Base-by-base conservation (phyloP, 2,113 vertebrate genomes). In the Ammodytes marinus region DNA sequence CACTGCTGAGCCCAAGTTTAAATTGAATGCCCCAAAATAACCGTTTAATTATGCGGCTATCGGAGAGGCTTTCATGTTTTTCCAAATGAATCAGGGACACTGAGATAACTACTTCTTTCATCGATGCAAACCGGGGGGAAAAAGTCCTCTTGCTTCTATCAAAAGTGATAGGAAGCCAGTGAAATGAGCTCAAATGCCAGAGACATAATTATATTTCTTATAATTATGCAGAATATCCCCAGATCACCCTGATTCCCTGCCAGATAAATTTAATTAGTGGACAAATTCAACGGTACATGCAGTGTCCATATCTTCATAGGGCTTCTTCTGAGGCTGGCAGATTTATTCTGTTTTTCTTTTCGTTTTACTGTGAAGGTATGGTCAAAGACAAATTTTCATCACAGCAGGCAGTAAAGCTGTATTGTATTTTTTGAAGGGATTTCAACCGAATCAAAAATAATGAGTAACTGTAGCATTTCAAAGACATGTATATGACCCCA, bases 11-110 rank as follows among this genome's bases (percentile, higher is more conserved):
- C 82, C 69, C 60, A 13, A 59, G 82, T 93, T 92, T 87, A 91
- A 92, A 94, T 94, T 92, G 91, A 94, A 92, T 73, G 86, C 81
- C 90, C 90, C 84, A 80, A 93, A 95, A 94, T 92, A 94, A 88
- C 86, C 14, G 82, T 89, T 91, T 93, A 91, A 95, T 95, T 95
- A 91, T 68, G 86, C 54, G 79, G 79, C 88, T 91, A 92, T 93
- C 89, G 43, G 68, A 80, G 85, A 85, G 81, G 80, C 88, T 93
- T 93, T 94, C 86, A 91, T 92, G 89, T 94, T 92, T 27, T 90
- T 79, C 78, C 74, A 84, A 92, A 90, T 86, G 88, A 88, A 90
- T 88, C 77, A 73, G 49, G 53, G 64, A 11, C 55, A 81, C 70
- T 42, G 61, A 27, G 90, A 94, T 93, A 93, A 91, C 85, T 37